Evolutionary conservation across 2,113 vertebrate genomes (phyloP).

Genomic region (Echinops telfairi): DNA sequence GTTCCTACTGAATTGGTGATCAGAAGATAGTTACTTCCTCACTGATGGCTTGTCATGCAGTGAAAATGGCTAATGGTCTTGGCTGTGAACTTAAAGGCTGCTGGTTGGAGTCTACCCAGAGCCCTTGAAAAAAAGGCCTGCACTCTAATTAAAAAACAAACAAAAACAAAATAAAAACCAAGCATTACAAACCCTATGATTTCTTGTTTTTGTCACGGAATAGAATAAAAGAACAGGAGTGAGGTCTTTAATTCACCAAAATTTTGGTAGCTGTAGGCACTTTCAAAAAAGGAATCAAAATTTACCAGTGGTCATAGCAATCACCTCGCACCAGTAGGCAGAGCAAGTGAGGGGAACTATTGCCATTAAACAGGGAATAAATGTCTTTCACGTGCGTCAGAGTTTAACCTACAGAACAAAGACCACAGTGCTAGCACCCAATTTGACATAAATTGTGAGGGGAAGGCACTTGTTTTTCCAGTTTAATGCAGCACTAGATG

Average conservation of each 20-base stretch:
- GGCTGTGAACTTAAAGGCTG: neutral
- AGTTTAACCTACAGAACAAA: neutral
- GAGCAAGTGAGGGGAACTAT: neutral
- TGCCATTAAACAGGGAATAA: conserved; percentile 27
- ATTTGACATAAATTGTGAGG: neutral
- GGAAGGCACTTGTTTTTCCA: conserved; percentile 25
- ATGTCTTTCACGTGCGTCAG: neutral
- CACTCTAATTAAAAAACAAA: no score
- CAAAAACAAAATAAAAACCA: no score
- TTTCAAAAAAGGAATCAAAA: conserved; percentile 45
- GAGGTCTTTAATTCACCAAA: neutral
- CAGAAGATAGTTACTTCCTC: no score
- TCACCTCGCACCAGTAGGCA: neutral
- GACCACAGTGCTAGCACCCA: neutral
- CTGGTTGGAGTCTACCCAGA: neutral
- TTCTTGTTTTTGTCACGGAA: neutral
- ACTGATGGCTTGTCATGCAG: no score
- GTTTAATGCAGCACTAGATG: conserved; percentile 27
- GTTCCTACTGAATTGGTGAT: no score
- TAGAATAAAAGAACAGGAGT: neutral
- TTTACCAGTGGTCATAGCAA: neutral
- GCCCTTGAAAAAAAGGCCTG: no score
- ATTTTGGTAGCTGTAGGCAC: neutral
- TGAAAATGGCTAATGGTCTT: neutral
- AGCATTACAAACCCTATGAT: neutral